These are phyloP conservation scores for Hemiprocne comata DNA, from an alignment of 2,113 vertebrate genomes.

Conservation along the genomic window DNA sequence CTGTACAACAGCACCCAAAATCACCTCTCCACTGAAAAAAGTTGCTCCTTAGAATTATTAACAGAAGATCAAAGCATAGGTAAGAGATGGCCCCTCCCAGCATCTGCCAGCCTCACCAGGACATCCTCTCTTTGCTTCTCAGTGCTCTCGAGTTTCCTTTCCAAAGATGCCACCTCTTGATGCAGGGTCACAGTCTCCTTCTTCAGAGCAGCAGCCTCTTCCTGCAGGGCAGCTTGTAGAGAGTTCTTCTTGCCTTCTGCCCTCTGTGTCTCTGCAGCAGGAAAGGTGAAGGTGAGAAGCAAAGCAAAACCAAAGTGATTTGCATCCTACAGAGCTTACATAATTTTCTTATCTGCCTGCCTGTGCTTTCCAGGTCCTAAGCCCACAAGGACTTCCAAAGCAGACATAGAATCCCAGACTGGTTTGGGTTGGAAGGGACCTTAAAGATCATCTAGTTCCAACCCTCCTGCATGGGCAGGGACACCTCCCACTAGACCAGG, in stretches of 20 bases:
- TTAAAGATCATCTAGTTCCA: too few species aligned
- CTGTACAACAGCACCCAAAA: background rate
- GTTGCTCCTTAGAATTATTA: background rate
- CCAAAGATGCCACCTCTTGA: constrained; percentile 51
- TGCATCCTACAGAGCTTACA: background rate
- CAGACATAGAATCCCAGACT: too few species aligned
- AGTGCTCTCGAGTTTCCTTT: constrained; percentile 18
- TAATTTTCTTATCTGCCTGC: background rate
- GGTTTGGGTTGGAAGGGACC: too few species aligned
- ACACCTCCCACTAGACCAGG: too few species aligned
- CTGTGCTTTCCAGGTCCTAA: background rate
- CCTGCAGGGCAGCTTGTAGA: constrained; percentile 33
- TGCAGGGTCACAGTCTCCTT: constrained; percentile 5
- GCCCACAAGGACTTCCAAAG: background rate
- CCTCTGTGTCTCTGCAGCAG: constrained; percentile 48
- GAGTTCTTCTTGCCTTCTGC: constrained; percentile 45
- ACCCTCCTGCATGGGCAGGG: too few species aligned
- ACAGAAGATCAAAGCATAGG: background rate
- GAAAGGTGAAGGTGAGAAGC: background rate
- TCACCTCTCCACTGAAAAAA: background rate
- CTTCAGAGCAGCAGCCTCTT: background rate
- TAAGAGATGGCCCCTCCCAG: background rate
- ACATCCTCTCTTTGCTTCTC: constrained; percentile 60
- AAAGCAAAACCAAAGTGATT: background rate
- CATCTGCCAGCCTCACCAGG: constrained; percentile 57